Evolutionary conservation across 2,113 vertebrate species (phyloP), one percentile per base, ranked within the genome.

Genomic region (Chaetura pelagica): DNA sequence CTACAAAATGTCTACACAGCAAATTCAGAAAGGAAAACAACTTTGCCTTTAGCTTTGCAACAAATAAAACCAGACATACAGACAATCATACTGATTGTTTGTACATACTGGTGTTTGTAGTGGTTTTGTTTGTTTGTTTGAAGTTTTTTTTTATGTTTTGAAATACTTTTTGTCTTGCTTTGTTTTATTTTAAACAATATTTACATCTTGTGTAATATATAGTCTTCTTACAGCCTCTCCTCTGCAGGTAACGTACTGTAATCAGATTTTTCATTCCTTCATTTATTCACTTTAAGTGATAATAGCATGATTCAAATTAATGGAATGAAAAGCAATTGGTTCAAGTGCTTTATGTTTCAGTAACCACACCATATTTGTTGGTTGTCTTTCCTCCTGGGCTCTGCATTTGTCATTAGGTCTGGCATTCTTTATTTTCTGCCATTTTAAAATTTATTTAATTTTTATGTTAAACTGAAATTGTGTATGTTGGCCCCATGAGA

Each of bases 81-180:
- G 29, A 30, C 5, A 34, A 52, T 24, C 2, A 58, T n/a, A 35
- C 21, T 38, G 23, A 68, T 16, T 46, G 17, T 46, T 46, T 46
- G 38, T 38, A 38, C 15, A 46, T 16, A 18, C 15, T 46, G 46
- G 46, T 46, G 4, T 38, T 51, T 67, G 8, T 34, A 8, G 3
- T 4, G 0, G 10, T 20, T 68, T 16, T 2, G 2, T 49, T 49
- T 22, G 12, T 19, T n/a, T 38, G 9, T 2, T 9, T 14, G 40
- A 38, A 38, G 40, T 72, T 26, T 20, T 15, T 7, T 5, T 5
- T 18, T 23, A 42, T 4, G 1, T 35, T 71, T 61, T 72, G 14
- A 6, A 35, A 55, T 4, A 62, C 21, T 48, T 48, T 27, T 5
- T 27, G 20, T 32, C 46, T 68, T 34, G 40, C 12, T 42, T 42